Base-by-base conservation (phyloP, 2,113 vertebrate species). In the Channa maculata region DNA sequence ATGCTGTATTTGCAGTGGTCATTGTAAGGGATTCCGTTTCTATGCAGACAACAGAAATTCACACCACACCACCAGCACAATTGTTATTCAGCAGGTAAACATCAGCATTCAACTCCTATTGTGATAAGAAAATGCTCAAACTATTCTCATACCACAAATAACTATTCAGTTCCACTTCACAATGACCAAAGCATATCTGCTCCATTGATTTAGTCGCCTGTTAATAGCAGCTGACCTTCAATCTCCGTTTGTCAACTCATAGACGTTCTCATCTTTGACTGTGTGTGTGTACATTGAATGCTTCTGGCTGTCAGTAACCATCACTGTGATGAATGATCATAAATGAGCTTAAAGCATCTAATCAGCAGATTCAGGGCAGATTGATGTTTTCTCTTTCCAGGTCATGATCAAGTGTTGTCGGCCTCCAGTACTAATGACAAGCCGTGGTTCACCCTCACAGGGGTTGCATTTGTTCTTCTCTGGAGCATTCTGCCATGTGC, bases 321-420 rank as follows among this genome's bases (percentile, higher is more conserved):
- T 73, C 70, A 55, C 43, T 54, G 44, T 52, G 59, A 63, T 73
- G 59, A 73, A 48, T 55, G 39, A 71, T 62, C 58, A 71, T 44
- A 62, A 52, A 62, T 62, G 24, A 71, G 58, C 52, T 71, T 53
- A 52, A 52, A 71, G 69, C 24, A 36, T 53, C 49, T 71, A 71
- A 71, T 53, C 58, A 63, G 49, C 7, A 5, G 8, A 24, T 4
- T 62, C 41, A 39, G 46, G 36, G 62, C 36, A 38, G 62, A 48
- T 46, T 62, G 43, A 46, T 62, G 60, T 63, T 33, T 36, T 36
- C 24, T 63, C 44, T 50, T 44, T 43, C 6, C 8, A 52, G 6
- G 4, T 13, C 5, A 34, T 36, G 37, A 61, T 14, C 9, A 61
- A 13, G 12, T 34, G 48, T 36, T 39, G 46, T 15, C 15, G 46